These are phyloP conservation scores for Glyphotaelius pellucidus DNA, from an alignment of 2,888 invertebrate species.

Conservation along the genomic window DNA sequence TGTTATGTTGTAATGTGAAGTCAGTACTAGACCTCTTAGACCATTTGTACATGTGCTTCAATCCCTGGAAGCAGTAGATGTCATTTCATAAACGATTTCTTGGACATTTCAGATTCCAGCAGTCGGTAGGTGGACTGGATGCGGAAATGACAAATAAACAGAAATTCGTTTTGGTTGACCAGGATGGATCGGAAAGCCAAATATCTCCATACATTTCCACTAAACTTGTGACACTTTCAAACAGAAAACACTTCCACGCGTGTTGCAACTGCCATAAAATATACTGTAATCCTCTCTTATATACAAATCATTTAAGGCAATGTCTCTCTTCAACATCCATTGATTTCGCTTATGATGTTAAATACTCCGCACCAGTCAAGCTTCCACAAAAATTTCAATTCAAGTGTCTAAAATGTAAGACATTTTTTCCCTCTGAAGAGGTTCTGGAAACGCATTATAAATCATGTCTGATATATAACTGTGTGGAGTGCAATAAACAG, in stretches of 20 bases:
- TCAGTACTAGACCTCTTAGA: neutral
- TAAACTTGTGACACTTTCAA: neutral
- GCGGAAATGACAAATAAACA: conserved; percentile 5
- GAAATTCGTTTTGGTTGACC: conserved; percentile 21
- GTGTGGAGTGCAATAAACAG: conserved; percentile 29
- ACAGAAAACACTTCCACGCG: conserved; percentile 11
- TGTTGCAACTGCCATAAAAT: conserved; percentile 7
- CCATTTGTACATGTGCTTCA: neutral
- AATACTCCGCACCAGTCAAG: neutral
- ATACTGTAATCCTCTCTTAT: neutral
- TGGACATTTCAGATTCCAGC: conserved; percentile 36
- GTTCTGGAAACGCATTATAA: neutral
- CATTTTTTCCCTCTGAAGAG: neutral
- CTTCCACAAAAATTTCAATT: neutral
- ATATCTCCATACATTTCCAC: conserved; percentile 3
- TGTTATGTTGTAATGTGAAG: neutral
- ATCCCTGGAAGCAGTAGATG: neutral
- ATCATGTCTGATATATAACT: neutral
- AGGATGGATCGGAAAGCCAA: conserved; percentile 13
- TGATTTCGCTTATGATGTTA: neutral
- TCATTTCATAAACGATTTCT: conserved; percentile 27
- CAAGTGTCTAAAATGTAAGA: conserved; percentile 10
- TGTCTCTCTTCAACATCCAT: neutral
- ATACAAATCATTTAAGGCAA: neutral
- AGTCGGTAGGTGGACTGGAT: neutral